A percentile compares a stretch with the other conserved stretches of the same genome.
Evolutionary conservation across 2,888 invertebrate genomes (phyloP).

Genomic region (Drosophila antonietae): DNA sequence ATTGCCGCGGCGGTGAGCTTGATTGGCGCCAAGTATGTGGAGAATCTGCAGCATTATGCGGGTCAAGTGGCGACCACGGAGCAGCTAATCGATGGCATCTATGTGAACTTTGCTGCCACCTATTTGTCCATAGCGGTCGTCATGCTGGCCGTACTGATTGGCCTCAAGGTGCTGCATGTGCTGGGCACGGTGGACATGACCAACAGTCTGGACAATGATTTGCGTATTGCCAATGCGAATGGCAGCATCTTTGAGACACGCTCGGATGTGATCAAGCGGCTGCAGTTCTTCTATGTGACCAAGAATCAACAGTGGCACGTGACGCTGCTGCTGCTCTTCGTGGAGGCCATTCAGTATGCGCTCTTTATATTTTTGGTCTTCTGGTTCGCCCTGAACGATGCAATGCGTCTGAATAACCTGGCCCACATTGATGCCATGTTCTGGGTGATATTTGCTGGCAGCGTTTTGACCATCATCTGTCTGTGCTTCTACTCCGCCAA

Average conservation of each 20-base stretch:
- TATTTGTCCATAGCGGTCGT: conserved; percentile 71
- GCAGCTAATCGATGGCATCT: conserved; percentile 72
- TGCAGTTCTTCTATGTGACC: conserved; percentile 82
- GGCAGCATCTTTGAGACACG: conserved; percentile 81
- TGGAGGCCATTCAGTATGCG: conserved; percentile 79
- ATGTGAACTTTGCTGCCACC: conserved; percentile 78
- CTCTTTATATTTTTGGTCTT: conserved; percentile 80
- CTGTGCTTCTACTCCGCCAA: conserved; percentile 76
- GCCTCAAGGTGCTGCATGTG: conserved; percentile 72
- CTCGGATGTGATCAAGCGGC: conserved; percentile 75
- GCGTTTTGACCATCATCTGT: conserved; percentile 54
- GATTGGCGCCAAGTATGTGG: conserved; percentile 68
- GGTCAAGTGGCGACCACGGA: conserved; percentile 47
- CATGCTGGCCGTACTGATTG: conserved; percentile 67
- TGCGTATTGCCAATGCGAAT: conserved; percentile 81
- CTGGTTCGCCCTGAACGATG: conserved; percentile 81
- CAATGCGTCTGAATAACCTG: conserved; percentile 67
- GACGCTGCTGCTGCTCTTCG: conserved; percentile 75
- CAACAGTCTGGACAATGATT: conserved; percentile 79
- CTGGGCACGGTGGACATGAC: conserved; percentile 79
- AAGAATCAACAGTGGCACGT: conserved; percentile 82
- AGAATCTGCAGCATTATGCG: conserved; percentile 50
- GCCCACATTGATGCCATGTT: conserved; percentile 74
- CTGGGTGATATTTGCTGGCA: conserved; percentile 79
- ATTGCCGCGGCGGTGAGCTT: conserved; percentile 78